Percentiles rank a stretch among this genome's conserved stretches.
These are phyloP conservation scores for Palythoa grandiflora DNA, from an alignment of 92 coral and sea anemone species.

Conservation along the genomic window DNA sequence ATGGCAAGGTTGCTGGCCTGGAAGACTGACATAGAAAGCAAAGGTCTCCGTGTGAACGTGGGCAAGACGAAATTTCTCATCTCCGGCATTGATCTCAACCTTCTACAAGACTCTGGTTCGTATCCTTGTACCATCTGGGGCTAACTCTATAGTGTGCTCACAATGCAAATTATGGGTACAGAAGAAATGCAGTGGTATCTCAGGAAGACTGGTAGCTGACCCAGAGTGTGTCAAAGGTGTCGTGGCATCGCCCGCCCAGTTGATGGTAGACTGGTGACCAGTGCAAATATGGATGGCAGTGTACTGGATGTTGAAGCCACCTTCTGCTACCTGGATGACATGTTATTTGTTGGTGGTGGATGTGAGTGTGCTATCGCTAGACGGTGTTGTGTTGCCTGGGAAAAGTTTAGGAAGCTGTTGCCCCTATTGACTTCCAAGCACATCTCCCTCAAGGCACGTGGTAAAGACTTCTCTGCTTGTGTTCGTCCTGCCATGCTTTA, in stretches of 20 bases:
- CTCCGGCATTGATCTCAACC: not conserved
- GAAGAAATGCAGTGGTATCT: not conserved
- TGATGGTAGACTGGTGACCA: not conserved
- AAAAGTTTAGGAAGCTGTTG: slow-evolving; percentile 2
- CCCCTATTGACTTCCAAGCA: not conserved
- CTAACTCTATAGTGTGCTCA: not conserved
- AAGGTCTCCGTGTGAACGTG: not conserved
- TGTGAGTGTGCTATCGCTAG: not conserved
- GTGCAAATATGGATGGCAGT: not conserved
- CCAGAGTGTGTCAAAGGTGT: slow-evolving; percentile 8
- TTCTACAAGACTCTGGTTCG: not conserved
- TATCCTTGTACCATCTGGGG: not conserved
- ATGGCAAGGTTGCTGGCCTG: slow-evolving; percentile 7
- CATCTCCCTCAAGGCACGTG: not conserved
- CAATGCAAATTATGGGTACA: not conserved
- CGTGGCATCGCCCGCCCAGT: not conserved
- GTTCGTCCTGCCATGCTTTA: not conserved
- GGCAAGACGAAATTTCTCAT: slow-evolving; percentile 1
- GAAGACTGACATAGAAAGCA: not conserved
- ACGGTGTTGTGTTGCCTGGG: slow-evolving; percentile 10
- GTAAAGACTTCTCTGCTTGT: not conserved
- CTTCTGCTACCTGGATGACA: not conserved
- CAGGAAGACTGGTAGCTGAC: not conserved
- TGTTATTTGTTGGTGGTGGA: not conserved
- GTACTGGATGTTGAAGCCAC: not conserved